Base-by-base conservation (phyloP, 2,888 invertebrate genomes). In the Ectemnius cavifrons region DNA sequence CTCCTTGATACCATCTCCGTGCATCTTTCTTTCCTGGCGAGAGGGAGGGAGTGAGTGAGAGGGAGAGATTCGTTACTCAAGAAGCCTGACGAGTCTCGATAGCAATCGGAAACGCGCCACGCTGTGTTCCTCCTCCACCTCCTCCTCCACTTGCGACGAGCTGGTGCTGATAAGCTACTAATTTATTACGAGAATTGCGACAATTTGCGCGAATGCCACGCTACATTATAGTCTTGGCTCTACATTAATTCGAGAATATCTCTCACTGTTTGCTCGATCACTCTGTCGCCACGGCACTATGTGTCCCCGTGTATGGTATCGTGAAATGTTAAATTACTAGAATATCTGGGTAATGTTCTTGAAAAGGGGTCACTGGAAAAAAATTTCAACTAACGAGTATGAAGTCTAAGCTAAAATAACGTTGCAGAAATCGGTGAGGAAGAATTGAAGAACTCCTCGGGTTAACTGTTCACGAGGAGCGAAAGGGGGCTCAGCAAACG, bases 401-500 rank as follows among this genome's bases (percentile, higher is more conserved):
- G 0, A 8, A 37, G 37, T 37, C 37, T 37, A 37, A 37, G 37
- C 37, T 37, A 6, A 11, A 37, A 37, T 37, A 37, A 37, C 11
- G 37, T 37, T 37, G 37, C 37, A 37, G 37, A 37, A 37, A 37
- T 37, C 37, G 37, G 37, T 37, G 37, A 6, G 5, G 37, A 37
- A 37, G 37, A 37, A 37, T 8, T 23, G 23, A 23, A 23, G 23
- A 23, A 23, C 23, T 23, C 23, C 23, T 23, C 23, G 23, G 23
- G 23, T 23, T 23, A 49, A 70, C 69, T 66, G 71, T 46, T 63
- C 63, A 18, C 28, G 73, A 45, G 59, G 67, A 73, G 63, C 46
- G 23, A 23, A 63, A 52, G 59, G 63, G 78, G 77, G 67, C 75
- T 75, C 71, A 63, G 75, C 75, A 82, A 82, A 82, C 77, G 23